A percentile compares a stretch with the other conserved stretches of the same genome.
These are phyloP conservation scores for Heterodera carotae DNA, from an alignment of 1,140 invertebrate genomes.

Conservation along the genomic window DNA sequence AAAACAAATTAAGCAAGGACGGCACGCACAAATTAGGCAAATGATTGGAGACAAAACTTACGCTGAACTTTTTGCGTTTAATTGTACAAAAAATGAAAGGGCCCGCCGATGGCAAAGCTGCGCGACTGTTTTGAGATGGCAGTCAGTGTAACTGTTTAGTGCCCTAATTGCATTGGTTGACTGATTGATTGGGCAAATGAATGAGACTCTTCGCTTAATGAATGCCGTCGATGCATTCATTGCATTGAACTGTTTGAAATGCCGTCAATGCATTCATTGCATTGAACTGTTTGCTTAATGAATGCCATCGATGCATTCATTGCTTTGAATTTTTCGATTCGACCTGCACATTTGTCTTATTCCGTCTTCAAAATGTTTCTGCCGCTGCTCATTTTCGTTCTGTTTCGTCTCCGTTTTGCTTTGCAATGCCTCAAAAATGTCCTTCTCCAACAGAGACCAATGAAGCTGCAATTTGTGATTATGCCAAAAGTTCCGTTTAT, in stretches of 20 bases:
- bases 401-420: neutral
- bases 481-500: neutral
- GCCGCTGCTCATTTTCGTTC: neutral
- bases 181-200: too few relatives aligned
- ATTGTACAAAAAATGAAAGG: conserved; percentile 23
- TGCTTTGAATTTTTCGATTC: neutral
- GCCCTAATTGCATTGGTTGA: neutral
- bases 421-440: conserved; percentile 21
- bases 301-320: too few relatives aligned
- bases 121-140: conserved; percentile 21
- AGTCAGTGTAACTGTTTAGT: conserved; percentile 26
- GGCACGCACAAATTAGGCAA: too few relatives aligned
- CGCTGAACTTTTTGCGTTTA: conserved; percentile 27
- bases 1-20: too few relatives aligned
- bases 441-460: conserved; percentile 28
- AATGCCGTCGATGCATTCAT: too few relatives aligned
- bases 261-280: too few relatives aligned
- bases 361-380: neutral
- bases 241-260: neutral
- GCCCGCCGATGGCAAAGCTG: conserved; percentile 22
- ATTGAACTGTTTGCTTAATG: too few relatives aligned
- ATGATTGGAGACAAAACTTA: neutral
- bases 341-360: conserved; percentile 14
- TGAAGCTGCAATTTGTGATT: conserved; percentile 13
- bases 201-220: too few relatives aligned